Base-by-base conservation (phyloP, 1,140 invertebrate genomes). In the Drosophila takahashii region DNA sequence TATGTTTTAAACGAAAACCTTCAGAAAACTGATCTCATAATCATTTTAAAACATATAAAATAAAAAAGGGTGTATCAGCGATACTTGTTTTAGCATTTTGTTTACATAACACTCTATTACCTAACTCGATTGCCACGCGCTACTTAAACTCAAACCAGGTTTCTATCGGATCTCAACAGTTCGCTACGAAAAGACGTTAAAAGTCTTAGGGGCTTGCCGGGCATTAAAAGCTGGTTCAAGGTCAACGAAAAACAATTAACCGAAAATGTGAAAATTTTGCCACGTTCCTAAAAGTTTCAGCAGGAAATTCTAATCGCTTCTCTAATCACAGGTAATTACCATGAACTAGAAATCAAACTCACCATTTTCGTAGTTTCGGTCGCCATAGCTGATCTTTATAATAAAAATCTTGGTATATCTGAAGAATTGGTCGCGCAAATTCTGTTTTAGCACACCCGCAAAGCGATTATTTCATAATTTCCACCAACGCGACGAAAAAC, bases 361-460 rank as follows among this genome's bases (percentile, higher is more conserved):
- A 86, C 81, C 81, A 85, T 85, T 85, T 85, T 85, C 16, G 64
- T 85, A 2, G 81, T 85, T 59, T 85, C 81, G 50, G 79, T 85
- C 34, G 81, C 81, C 78, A 87, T 86, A 57, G 47, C 42, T 69
- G 45, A 54, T 61, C 27, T 53, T 36, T 39, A 52, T 1, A 39
- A 16, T 54, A 41, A 58, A 22, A 13, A 13, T 22, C 32, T 64
- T 41, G 39, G 10, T 34, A 41, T 66, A 42, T 45, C 48, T 53
- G 42, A 57, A 26, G 36, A 74, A 42, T 65, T 65, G 59, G 34
- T 51, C 32, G 39, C 26, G 51, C 9, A 45, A 51, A 56, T 32
- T 45, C 9, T 11, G 26, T 4, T 37, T 16, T 41, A 18, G 37
- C 36, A 67, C 73, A 51, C 44, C 32, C 74, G 50, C 50, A 13